These are phyloP conservation scores for Orius laevigatus DNA, from an alignment of 1,140 invertebrate genomes.

Conservation along the genomic window DNA sequence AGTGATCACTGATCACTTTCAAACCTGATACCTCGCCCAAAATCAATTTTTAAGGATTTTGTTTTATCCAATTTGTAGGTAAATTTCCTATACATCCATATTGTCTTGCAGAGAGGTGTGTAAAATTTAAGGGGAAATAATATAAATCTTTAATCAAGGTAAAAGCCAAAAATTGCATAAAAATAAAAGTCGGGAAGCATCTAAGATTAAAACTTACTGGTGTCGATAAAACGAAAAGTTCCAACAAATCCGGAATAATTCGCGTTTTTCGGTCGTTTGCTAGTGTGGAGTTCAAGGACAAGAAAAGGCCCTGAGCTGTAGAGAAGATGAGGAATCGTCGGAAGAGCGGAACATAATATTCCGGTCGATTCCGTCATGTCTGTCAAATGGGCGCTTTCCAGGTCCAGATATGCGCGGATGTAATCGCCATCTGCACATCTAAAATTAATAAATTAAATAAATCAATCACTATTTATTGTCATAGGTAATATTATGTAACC, in stretches of 20 bases:
- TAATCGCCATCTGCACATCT: conserved; percentile 63
- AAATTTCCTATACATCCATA: no score
- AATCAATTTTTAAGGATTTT: no score
- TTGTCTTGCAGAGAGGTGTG: no score
- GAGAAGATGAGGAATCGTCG: conserved; percentile 50
- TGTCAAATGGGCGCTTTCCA: conserved; percentile 50
- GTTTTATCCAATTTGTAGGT: no score
- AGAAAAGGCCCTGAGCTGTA: conserved; percentile 67
- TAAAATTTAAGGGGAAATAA: no score
- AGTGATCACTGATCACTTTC: no score
- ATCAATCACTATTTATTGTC: no score
- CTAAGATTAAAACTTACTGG: conserved; percentile 42
- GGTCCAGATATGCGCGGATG: conserved; percentile 61
- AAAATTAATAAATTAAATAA: conserved; percentile 29
- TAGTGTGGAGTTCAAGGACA: conserved; percentile 65
- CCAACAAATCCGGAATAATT: conserved; percentile 50
- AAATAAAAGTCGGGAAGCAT: no score
- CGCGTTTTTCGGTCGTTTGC: conserved; percentile 37
- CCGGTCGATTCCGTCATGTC: conserved; percentile 61
- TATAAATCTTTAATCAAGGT: no score
- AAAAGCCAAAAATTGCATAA: no score
- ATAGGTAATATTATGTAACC: no score
- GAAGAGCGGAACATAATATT: conserved; percentile 53
- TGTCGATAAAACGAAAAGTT: conserved; percentile 64
- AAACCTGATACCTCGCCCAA: no score